A percentile compares a stretch with the other conserved stretches of the same genome.
phyloP scores from a whole-genome alignment of 1,140 invertebrate species.

The Maconellicoccus hirsutus region DNA sequence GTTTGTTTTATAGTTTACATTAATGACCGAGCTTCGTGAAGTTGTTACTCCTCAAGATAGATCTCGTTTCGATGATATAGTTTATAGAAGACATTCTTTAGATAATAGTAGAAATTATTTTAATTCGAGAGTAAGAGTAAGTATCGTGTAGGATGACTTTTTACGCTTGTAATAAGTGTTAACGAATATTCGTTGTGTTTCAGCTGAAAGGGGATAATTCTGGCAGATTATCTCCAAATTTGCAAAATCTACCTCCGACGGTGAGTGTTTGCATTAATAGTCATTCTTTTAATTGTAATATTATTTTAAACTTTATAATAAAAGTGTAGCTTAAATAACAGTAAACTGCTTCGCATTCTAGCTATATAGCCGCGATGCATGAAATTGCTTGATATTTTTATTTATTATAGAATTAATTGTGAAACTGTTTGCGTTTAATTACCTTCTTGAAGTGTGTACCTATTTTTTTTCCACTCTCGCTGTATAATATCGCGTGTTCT shows the following conservation, averaged over 20 bases:
- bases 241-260: conserved; percentile 20
- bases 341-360: background rate
- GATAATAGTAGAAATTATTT: conserved; percentile 16
- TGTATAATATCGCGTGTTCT: background rate
- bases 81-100: conserved; percentile 51
- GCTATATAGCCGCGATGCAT: conserved; percentile 7
- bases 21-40: conserved; percentile 79
- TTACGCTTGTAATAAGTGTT: background rate
- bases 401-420: background rate
- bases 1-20: conserved; percentile 52
- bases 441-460: background rate
- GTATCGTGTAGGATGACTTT: background rate
- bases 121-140: conserved; percentile 17
- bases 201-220: conserved; percentile 19
- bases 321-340: background rate
- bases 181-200: background rate
- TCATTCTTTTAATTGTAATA: background rate
- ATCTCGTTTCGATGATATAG: conserved; percentile 73
- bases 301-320: background rate
- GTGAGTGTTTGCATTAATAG: background rate
- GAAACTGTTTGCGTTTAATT: conserved; percentile 5
- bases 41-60: conserved; percentile 73
- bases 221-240: conserved; percentile 1
- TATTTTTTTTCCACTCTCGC: background rate
- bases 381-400: background rate